These are phyloP conservation scores for Cerceris rybyensis DNA, from an alignment of 2,888 invertebrate genomes.

Conservation along the genomic window DNA sequence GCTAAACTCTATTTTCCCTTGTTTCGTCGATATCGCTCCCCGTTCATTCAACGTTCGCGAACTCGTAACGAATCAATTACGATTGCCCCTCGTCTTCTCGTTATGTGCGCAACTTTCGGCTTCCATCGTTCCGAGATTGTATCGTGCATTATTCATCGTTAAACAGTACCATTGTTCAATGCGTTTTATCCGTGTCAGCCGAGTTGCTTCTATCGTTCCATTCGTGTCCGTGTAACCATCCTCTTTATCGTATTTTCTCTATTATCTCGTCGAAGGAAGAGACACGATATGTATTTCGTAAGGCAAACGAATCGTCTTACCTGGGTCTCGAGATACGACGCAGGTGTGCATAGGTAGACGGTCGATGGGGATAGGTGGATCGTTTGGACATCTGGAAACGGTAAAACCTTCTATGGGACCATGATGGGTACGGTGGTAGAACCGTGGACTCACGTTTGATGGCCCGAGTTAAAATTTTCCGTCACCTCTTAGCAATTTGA, in stretches of 20 bases:
- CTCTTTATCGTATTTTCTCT: slow-evolving; percentile 27
- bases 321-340: slow-evolving; percentile 5
- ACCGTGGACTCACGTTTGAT: too few relatives aligned
- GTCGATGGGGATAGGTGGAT: not conserved
- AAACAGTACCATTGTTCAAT: slow-evolving; percentile 52
- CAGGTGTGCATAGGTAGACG: not conserved
- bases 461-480: too few relatives aligned
- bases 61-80: slow-evolving; percentile 60
- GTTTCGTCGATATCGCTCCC: slow-evolving; percentile 51
- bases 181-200: slow-evolving; percentile 49
- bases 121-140: slow-evolving; percentile 32
- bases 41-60: slow-evolving; percentile 53
- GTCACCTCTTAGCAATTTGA: too few relatives aligned
- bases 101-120: slow-evolving; percentile 15
- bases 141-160: slow-evolving; percentile 53
- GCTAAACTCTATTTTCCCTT: slow-evolving; percentile 40
- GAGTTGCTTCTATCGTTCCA: slow-evolving; percentile 9
- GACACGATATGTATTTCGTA: slow-evolving; percentile 6
- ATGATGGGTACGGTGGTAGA: too few relatives aligned
- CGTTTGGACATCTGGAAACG: not conserved
- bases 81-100: slow-evolving; percentile 15
- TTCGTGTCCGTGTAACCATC: slow-evolving; percentile 21
- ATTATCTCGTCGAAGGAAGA: slow-evolving; percentile 3
- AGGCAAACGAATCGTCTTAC: slow-evolving; percentile 19
- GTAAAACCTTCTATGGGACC: too few relatives aligned